Base-by-base conservation (phyloP, 2,888 invertebrate genomes). In the Helicoverpa assulta region DNA sequence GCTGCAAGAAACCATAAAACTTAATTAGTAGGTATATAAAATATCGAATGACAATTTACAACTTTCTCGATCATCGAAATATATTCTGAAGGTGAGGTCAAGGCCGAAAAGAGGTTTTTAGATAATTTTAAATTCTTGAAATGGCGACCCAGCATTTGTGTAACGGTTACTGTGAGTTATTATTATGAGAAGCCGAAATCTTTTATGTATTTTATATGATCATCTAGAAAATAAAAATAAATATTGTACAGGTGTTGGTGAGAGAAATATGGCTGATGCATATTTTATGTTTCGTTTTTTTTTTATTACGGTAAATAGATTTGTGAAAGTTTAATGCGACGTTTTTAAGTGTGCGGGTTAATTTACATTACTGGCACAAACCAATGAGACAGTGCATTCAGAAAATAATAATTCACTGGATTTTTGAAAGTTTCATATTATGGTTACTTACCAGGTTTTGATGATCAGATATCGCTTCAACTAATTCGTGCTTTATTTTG, bases 51-150 rank as follows among this genome's bases (percentile, higher is more conserved):
- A 71, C 71, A 80, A 73, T 78, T 82, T 75, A 73, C 63, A 80
- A 78, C 82, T 82, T 80, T 81, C 78, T 43, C 67, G 50, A 60
- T 67, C 56, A 53, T 60, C 21, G 7, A 21, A 70, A 76, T 66
- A 69, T 75, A 75, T 66, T 74, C 56, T 74, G 66, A 80, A 80
- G 80, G 72, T 75, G 76, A 79, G 83, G 82, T 86, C 88, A 88
- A 88, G 88, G 88, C 77, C 88, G 78, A 52, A 67, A 78, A 81
- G 72, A 81, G 78, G 73, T 66, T 74, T 59, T 70, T 72, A 68
- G 70, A 76, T 83, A 77, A 81, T 84, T 85, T 84, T 72, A 70
- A 84, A 88, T 85, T 81, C 76, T 73, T 76, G 74, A 70, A 81
- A 69, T 58, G 66, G 73, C 67, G 57, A 74, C 63, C 68, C 62